phyloP scores from a whole-genome alignment of 2,113 vertebrate genomes.

The human region DNA sequence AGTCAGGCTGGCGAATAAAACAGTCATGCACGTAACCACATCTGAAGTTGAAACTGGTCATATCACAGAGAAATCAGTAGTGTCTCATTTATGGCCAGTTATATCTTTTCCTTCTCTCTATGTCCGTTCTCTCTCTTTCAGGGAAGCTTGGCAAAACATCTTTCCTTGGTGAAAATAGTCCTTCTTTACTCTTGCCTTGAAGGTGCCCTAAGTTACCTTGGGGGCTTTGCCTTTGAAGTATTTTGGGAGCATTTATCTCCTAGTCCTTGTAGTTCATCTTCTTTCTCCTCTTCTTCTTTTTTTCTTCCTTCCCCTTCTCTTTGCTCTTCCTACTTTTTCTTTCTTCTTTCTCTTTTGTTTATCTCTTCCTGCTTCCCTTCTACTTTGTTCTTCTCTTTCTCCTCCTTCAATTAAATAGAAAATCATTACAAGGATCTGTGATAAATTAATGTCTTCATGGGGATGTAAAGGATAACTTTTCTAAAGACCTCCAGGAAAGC shows the following conservation, averaged over 20 bases:
- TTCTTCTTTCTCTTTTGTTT: not conserved
- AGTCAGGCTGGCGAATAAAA: not conserved
- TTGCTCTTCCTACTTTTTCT: not conserved
- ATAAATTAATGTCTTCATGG: not conserved
- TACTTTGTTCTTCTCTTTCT: not conserved
- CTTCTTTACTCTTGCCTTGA: not conserved
- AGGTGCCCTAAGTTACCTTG: not conserved
- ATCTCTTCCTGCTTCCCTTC: fast-evolving
- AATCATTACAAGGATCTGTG: not conserved
- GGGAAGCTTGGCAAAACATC: not conserved
- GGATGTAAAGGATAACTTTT: not conserved
- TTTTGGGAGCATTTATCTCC: not conserved
- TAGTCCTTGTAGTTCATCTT: not conserved
- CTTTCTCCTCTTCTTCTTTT: not conserved
- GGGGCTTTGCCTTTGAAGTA: not conserved
- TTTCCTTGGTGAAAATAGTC: not conserved
- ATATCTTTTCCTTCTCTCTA: not conserved
- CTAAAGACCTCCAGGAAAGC: not conserved
- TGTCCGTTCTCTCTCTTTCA: not conserved
- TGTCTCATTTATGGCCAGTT: not conserved
- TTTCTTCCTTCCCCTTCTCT: not conserved
- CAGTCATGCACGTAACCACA: not conserved
- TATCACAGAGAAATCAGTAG: not conserved
- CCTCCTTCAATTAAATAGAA: not conserved
- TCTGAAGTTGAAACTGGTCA: not conserved